Percentiles rank a stretch among this genome's conserved stretches.
Conservation (phyloP, 2,888 invertebrate genomes). For the Cartodere bifasciata region DNA sequence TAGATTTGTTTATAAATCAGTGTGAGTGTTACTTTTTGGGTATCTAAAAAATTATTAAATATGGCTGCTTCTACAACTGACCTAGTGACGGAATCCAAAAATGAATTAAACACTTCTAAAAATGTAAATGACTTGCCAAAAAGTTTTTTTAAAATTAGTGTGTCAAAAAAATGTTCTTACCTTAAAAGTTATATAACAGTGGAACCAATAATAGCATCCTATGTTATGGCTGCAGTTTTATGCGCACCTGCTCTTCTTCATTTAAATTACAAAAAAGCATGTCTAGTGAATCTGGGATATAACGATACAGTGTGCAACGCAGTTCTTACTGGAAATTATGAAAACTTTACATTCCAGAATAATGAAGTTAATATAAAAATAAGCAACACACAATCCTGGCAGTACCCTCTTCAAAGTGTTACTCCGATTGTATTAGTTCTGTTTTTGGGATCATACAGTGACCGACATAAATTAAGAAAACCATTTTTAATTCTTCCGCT, state of each 20-base stretch:
- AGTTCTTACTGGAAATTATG: constrained; percentile 26
- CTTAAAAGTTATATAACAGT: constrained; percentile 21
- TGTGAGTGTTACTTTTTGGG: too few species aligned
- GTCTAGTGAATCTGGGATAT: constrained; percentile 38
- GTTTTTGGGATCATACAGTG: constrained; percentile 33
- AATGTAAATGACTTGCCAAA: constrained; percentile 6
- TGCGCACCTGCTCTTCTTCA: constrained; percentile 35
- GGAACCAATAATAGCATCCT: constrained; percentile 24
- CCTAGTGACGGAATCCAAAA: constrained; percentile 23
- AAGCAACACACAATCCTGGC: constrained; percentile 34
- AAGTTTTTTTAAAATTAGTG: constrained; percentile 5
- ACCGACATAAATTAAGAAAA: constrained; percentile 31
- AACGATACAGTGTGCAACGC: constrained; percentile 39
- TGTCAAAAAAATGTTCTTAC: constrained; percentile 9
- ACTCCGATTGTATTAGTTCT: constrained; percentile 30
- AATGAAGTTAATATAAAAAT: constrained; percentile 35
- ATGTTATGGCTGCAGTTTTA: constrained; percentile 20
- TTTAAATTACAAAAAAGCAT: constrained; percentile 42
- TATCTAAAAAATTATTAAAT: too few species aligned
- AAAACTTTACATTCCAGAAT: constrained; percentile 32
- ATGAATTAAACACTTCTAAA: constrained; percentile 16
- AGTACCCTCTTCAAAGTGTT: constrained; percentile 24
- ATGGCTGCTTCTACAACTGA: constrained; percentile 26
- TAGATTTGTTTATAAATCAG: too few species aligned
- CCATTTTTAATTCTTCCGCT: constrained; percentile 32